A percentile compares a stretch with the other conserved stretches of the same genome.
Evolutionary conservation across 2,797 vertebrate species (phyloP).

Genomic region (Muraenolepis orangiensis): DNA sequence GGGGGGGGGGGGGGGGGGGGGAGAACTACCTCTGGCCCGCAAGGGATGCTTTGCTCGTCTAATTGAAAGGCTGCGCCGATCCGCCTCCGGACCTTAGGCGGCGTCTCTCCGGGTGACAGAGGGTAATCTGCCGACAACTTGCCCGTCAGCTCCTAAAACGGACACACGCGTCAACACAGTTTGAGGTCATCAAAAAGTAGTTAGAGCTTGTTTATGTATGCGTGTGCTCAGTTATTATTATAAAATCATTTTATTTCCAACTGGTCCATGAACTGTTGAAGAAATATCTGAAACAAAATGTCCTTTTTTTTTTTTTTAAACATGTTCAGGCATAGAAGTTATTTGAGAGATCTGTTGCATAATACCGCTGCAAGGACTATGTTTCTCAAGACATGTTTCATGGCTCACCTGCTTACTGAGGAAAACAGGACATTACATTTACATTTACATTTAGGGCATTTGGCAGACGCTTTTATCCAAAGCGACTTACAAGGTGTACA

Average conservation of each 20-base stretch:
- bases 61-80: conserved; percentile 86
- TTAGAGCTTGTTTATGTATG: no score
- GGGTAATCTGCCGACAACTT: conserved; percentile 82
- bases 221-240: no score
- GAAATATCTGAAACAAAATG: conserved; percentile 6
- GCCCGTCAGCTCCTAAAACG: conserved; percentile 85
- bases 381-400: conserved; percentile 60
- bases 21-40: conserved; percentile 69
- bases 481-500: no score
- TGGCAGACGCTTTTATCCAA: no score
- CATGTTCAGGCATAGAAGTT: conserved; percentile 65
- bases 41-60: conserved; percentile 77
- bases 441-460: no score
- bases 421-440: conserved; percentile 8
- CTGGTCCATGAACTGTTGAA: conserved; percentile 9
- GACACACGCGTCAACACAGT: conserved; percentile 19
- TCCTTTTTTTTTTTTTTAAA: conserved; percentile 24
- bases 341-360: conserved; percentile 56
- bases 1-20: background rate
- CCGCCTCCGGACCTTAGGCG: conserved; percentile 82
- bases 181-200: background rate
- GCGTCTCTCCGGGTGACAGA: conserved; percentile 81
- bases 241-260: no score
- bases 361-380: conserved; percentile 55
- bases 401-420: conserved; percentile 46